Evolutionary conservation across 2,888 invertebrate species (phyloP).

Genomic region (Hemicrepidius hirtus): DNA sequence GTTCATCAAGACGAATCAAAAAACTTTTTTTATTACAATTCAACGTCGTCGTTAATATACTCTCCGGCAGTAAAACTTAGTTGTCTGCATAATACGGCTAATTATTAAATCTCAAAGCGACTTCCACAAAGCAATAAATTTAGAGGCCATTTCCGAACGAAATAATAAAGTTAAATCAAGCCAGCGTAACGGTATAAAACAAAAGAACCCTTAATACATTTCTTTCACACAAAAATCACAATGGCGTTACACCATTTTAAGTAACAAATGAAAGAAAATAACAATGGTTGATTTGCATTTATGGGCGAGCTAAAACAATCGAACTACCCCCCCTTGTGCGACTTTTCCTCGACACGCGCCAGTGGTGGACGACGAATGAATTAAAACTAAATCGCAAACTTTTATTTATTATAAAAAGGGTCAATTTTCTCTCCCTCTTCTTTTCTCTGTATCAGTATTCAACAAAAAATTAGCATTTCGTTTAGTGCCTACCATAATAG

Average conservation of each 20-base stretch:
- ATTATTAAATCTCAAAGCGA: conserved; percentile 58
- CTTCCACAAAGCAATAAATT: conserved; percentile 65
- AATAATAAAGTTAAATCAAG: conserved; percentile 65
- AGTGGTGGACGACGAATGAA: conserved; percentile 44
- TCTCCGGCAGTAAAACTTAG: conserved; percentile 31
- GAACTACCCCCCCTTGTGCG: conserved; percentile 58
- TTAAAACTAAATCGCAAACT: conserved; percentile 44
- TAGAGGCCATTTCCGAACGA: conserved; percentile 67
- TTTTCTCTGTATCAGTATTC: too few relatives aligned
- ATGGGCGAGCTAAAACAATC: conserved; percentile 67
- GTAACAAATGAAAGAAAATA: conserved; percentile 66
- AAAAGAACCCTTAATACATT: conserved; percentile 66
- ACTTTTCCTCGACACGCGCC: conserved; percentile 44
- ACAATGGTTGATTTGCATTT: conserved; percentile 68
- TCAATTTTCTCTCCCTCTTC: not conserved
- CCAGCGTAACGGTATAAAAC: conserved; percentile 66
- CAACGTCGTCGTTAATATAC: conserved; percentile 1
- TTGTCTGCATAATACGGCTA: conserved; percentile 47
- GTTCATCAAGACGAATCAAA: conserved; percentile 6
- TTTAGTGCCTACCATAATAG: too few relatives aligned
- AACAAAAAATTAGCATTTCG: too few relatives aligned
- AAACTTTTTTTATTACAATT: not conserved
- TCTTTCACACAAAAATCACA: conserved; percentile 65
- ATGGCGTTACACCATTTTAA: conserved; percentile 65
- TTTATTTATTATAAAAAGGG: conserved; percentile 35